A percentile compares a stretch with the other conserved stretches of the same genome.
phyloP scores from a whole-genome alignment of 2,797 vertebrate species.

The Phataginus tetradactyla region DNA sequence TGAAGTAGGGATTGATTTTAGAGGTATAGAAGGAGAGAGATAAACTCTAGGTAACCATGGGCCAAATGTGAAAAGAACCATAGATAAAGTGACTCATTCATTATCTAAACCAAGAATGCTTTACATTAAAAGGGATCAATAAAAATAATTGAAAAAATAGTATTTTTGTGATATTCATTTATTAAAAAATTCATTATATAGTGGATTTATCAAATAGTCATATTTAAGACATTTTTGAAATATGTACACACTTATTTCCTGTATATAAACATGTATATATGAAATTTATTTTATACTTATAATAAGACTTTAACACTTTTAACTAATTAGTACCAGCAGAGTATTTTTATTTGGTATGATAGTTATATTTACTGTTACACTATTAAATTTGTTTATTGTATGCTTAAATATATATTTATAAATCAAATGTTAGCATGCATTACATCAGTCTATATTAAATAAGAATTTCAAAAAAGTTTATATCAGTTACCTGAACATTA shows the following conservation, averaged over 20 bases:
- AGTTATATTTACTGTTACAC: neutral
- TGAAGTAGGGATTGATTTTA: neutral
- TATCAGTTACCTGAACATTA: slow-evolving; percentile 6
- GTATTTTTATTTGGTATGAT: neutral
- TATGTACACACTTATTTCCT: neutral
- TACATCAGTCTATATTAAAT: neutral
- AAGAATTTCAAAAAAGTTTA: neutral
- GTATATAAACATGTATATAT: neutral
- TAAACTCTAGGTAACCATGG: neutral
- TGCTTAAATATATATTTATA: neutral
- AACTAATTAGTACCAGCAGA: neutral
- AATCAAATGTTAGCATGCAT: neutral
- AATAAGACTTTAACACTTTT: neutral
- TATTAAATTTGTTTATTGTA: neutral
- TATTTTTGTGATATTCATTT: neutral
- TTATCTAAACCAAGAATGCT: neutral
- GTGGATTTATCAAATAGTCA: neutral
- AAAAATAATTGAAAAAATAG: neutral
- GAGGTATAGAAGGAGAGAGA: neutral
- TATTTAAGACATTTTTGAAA: neutral
- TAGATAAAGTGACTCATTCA: neutral
- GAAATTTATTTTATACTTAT: neutral
- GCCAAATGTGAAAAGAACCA: neutral
- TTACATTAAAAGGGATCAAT: neutral
- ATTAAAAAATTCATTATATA: neutral